phyloP scores from a whole-genome alignment of 2,113 vertebrate species.

The Hemibagrus wyckioides region DNA sequence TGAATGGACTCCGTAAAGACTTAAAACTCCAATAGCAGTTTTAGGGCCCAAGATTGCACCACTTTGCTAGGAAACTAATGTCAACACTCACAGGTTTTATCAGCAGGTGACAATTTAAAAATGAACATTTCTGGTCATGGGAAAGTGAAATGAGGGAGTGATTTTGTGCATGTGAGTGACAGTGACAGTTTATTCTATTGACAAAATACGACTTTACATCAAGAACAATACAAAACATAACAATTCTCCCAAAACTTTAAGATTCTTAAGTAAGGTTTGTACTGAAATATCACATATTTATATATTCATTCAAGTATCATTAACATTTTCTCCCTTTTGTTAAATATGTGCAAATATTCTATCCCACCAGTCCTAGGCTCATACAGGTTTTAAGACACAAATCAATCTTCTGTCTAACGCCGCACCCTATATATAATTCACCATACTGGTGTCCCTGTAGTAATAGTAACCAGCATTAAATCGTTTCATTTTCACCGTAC shows the following conservation, averaged over 20 bases:
- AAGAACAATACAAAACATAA: background rate
- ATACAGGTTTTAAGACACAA: background rate
- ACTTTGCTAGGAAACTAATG: background rate
- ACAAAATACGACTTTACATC: background rate
- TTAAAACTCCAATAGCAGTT: background rate
- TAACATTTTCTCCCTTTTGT: background rate
- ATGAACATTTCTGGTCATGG: background rate
- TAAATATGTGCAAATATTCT: constrained; percentile 3
- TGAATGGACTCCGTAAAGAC: background rate
- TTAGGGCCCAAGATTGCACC: background rate
- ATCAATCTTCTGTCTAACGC: background rate
- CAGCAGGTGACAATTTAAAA: background rate
- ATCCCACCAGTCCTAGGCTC: background rate
- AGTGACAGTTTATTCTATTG: background rate
- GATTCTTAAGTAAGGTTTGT: background rate
- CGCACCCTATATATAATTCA: background rate
- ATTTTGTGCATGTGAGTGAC: background rate
- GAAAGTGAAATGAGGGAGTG: background rate
- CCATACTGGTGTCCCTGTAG: background rate
- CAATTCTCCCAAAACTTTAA: background rate
- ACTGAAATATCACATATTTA: background rate
- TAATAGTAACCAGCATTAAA: background rate
- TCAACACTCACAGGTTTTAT: background rate
- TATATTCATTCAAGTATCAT: background rate
- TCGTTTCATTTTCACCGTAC: background rate